Evolutionary conservation across 92 coral and sea anemone species (phyloP), one percentile per base, ranked within the genome.

Genomic region (Palythoa grandiflora): DNA sequence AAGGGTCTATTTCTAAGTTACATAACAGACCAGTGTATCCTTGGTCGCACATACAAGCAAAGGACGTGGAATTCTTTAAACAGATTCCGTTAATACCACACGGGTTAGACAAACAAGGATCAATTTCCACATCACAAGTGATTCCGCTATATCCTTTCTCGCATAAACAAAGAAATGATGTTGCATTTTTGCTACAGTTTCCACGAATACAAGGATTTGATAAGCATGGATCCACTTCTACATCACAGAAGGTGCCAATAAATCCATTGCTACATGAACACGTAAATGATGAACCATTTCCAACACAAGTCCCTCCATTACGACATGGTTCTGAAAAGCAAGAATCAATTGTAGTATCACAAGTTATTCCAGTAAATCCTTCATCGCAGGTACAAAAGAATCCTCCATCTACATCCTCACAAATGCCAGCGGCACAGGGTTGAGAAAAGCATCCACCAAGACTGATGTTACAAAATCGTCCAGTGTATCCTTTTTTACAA

Each of bases 121-220:
- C 88, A 9, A 84, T 77, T 54, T 71, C 52, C 51, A 87, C 57
- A n/a, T 91, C 93, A 52, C 97, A 94, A 1, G 78, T 81, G 20
- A 65, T 76, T 68, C 98, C 98, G 13, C 79, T 83, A 54, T 79
- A 96, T n/a, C 96, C 97, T 36, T 89, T 77, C 2, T 71, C 52
- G 59, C 98, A 96, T 9, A 54, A 76, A 54, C 98, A 96, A 16
- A 78, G 75, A 48, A 92, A 96, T 7, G 97, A 87, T 68, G 85
- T 88, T 5, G 60, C 91, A 3, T 86, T 83, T 21, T 83, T 89
- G 7, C 91, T 73, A 90, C 98, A 96, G 13, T 38, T 61, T 20
- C 98, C 98, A 59, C 92, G 76, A 73, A 80, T 54, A 61, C 98
- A 96, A 2, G 98, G 98, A 48, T 61, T 87, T n/a, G 94, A 78